These are phyloP conservation scores for Zoanthus solanderi DNA, from an alignment of 92 coral and sea anemone species.

Conservation along the genomic window DNA sequence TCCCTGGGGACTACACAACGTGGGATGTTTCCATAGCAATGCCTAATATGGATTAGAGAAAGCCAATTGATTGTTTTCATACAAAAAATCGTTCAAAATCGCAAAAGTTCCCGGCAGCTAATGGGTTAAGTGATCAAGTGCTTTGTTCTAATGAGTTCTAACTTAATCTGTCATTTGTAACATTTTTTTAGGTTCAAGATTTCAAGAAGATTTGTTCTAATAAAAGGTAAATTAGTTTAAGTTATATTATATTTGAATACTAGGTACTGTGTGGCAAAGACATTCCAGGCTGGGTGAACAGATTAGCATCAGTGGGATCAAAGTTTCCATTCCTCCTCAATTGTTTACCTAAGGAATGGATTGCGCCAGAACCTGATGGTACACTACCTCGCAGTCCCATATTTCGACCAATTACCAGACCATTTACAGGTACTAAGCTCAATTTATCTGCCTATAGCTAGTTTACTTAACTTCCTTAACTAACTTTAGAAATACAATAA, in stretches of 20 bases:
- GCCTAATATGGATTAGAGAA: too few relatives aligned
- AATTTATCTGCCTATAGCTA: background rate
- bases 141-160: background rate
- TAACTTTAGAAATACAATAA: too few relatives aligned
- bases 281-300: conserved; percentile 97
- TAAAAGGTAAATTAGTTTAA: background rate
- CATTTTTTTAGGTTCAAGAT: too few relatives aligned
- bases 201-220: background rate
- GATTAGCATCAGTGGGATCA: conserved; percentile 92
- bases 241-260: background rate
- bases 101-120: too few relatives aligned
- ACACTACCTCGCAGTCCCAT: conserved; percentile 62
- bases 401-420: conserved; percentile 52
- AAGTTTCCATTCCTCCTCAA: conserved; percentile 89
- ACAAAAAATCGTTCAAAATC: too few relatives aligned
- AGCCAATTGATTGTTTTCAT: too few relatives aligned
- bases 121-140: too few relatives aligned
- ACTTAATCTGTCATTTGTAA: background rate
- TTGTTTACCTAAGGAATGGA: conserved; percentile 96
- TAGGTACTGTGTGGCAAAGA: conserved; percentile 90
- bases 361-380: conserved; percentile 88
- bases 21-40: too few relatives aligned
- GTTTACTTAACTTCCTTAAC: too few relatives aligned
- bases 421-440: conserved; percentile 65
- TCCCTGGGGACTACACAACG: too few relatives aligned